These are phyloP conservation scores for Halcyon chelicuti DNA, from an alignment of 2,797 vertebrate species.

Conservation along the genomic window DNA sequence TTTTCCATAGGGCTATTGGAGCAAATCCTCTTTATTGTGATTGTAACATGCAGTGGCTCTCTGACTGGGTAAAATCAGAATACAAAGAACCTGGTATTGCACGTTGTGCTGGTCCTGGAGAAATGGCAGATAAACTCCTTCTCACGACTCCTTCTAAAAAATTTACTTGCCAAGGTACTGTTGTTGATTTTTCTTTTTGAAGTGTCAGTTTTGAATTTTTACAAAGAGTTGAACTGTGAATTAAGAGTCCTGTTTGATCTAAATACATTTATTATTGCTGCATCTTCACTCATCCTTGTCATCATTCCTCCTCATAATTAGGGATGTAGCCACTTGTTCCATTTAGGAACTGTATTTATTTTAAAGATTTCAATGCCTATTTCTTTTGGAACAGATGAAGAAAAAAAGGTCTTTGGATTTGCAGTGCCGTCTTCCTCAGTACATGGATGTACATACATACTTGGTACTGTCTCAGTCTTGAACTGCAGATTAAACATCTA, in stretches of 20 bases:
- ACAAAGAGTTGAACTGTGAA: not conserved
- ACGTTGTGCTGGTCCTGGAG: constrained; percentile 92
- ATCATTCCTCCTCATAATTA: not conserved
- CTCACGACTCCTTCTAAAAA: constrained; percentile 98
- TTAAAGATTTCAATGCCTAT: not conserved
- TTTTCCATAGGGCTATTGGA: constrained; percentile 89
- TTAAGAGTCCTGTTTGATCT: not conserved
- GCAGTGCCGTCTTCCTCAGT: not conserved
- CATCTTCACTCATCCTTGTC: not conserved
- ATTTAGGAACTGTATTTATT: not conserved
- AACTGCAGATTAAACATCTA: not conserved
- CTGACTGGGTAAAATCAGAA: constrained; percentile 97
- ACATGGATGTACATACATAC: not conserved
- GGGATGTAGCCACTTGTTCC: not conserved
- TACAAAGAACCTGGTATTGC: constrained; percentile 98
- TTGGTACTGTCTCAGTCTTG: not conserved
- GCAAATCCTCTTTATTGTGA: constrained; percentile 97
- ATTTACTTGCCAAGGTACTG: constrained; percentile 94
- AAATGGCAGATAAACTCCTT: constrained; percentile 96
- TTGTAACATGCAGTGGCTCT: constrained; percentile 98
- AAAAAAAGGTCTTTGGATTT: not conserved
- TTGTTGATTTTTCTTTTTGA: not conserved
- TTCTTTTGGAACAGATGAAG: not conserved
- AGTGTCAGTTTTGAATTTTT: not conserved
- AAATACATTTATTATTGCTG: not conserved